Evolutionary conservation across 1,140 invertebrate species (phyloP).

Genomic region (Sminthurides bifidus): DNA sequence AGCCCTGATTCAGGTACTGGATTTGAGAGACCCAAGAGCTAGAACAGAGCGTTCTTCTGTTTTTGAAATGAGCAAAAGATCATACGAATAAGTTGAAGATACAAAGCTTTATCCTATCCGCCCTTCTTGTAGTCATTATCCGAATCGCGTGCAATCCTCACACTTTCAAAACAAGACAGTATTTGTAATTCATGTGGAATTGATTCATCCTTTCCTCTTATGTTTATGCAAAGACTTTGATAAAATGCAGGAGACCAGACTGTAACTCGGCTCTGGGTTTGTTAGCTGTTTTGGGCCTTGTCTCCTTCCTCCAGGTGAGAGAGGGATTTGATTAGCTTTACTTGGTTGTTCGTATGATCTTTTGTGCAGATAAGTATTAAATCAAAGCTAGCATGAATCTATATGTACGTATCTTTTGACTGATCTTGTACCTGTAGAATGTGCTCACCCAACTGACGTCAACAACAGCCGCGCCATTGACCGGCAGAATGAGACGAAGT

Average conservation of each 20-base stretch:
- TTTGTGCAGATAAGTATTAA: neutral
- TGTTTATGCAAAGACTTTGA: no score
- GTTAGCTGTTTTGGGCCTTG: conserved; percentile 2
- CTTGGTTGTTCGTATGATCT: no score
- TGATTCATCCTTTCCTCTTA: neutral
- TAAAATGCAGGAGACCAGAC: conserved; percentile 3
- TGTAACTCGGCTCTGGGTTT: conserved; percentile 8
- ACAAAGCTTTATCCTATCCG: neutral
- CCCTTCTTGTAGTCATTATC: neutral
- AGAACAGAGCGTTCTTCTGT: no score
- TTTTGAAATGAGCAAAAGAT: no score
- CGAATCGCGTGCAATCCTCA: neutral
- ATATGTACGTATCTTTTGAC: no score
- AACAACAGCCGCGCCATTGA: neutral
- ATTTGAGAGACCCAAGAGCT: neutral
- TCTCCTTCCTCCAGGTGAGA: conserved; percentile 2
- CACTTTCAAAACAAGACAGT: neutral
- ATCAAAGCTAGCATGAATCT: neutral
- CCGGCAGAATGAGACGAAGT: neutral
- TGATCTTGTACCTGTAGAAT: no score
- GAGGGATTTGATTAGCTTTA: neutral
- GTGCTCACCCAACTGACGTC: neutral
- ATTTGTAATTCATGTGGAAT: neutral
- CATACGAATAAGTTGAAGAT: neutral
- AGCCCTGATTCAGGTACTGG: conserved; percentile 1